Evolutionary conservation across 2,113 vertebrate species (phyloP).

Genomic region (Marmota flaviventris): DNA sequence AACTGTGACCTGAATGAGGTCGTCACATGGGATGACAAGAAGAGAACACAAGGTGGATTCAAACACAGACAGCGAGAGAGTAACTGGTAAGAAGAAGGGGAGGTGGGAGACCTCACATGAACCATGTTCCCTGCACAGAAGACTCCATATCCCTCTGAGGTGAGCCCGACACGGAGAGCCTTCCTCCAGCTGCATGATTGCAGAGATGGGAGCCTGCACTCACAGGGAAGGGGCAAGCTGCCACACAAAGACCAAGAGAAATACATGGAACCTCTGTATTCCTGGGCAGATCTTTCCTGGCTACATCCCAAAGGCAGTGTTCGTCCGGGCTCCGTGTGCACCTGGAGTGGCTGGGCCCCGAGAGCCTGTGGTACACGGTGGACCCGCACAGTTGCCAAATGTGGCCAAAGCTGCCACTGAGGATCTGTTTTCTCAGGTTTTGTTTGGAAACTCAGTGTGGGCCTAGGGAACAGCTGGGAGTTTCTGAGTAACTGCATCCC

Average conservation of each 20-base stretch:
- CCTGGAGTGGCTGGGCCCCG: constrained; percentile 28
- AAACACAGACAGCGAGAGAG: too few relatives aligned
- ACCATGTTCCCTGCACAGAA: background rate
- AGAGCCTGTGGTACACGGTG: constrained; percentile 8
- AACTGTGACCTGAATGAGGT: background rate
- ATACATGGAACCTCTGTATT: background rate
- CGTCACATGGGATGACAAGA: fast-evolving
- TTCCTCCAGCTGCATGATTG: background rate
- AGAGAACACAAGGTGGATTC: background rate
- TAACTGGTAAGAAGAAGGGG: fast-evolving
- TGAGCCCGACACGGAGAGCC: background rate
- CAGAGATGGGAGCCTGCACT: background rate
- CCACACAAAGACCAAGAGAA: constrained; percentile 26
- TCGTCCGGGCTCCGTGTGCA: background rate
- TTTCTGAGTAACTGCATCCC: constrained; percentile 79
- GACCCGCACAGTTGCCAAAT: constrained; percentile 25
- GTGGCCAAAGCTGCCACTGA: constrained; percentile 69
- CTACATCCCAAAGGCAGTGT: constrained; percentile 48
- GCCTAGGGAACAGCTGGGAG: constrained; percentile 78
- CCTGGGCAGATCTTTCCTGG: constrained; percentile 63
- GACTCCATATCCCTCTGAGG: background rate
- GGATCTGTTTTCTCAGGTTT: constrained; percentile 82
- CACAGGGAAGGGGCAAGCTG: background rate
- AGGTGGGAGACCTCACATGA: background rate
- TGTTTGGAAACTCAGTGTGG: constrained; percentile 82